A percentile compares a stretch with the other conserved stretches of the same genome.
phyloP scores from a whole-genome alignment of 2,797 vertebrate species.

The Nannoperca australis region DNA sequence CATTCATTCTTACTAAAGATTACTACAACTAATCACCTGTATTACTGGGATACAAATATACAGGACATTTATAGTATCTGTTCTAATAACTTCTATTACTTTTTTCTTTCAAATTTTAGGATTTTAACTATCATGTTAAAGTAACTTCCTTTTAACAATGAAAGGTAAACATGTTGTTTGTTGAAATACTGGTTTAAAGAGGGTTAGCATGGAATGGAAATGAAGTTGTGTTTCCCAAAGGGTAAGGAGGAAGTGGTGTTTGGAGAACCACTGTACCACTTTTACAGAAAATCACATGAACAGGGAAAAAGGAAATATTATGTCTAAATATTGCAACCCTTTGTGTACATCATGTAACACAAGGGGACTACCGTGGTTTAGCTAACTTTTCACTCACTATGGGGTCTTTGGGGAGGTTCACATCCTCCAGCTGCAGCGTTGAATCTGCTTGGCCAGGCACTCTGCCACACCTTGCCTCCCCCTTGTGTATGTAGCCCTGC shows the following conservation, averaged over 20 bases:
- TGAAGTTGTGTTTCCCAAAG: conserved; percentile 5
- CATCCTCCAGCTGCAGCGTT: conserved; percentile 51
- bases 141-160: conserved; percentile 5
- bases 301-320: conserved; percentile 16
- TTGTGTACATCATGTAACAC: conserved; percentile 34
- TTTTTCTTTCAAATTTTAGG: neutral
- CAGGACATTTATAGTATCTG: neutral
- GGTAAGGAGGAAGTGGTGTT: conserved; percentile 13
- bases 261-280: conserved; percentile 3
- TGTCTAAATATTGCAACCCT: conserved; percentile 40
- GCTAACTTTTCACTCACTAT: conserved; percentile 45
- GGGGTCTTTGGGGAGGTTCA: conserved; percentile 37
- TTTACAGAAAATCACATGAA: conserved; percentile 29
- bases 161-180: neutral
- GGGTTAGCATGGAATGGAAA: conserved; percentile 10
- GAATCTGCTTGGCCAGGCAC: conserved; percentile 48
- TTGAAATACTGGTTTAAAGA: conserved; percentile 18
- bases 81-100: neutral
- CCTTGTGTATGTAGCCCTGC: conserved; percentile 25
- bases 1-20: neutral
- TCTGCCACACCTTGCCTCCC: conserved; percentile 55
- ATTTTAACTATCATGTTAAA: conserved; percentile 3
- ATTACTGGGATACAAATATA: neutral
- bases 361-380: conserved; percentile 27
- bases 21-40: neutral